These are phyloP conservation scores for Pseudonaja textilis DNA, from an alignment of 2,113 vertebrate genomes.

Conservation along the genomic window DNA sequence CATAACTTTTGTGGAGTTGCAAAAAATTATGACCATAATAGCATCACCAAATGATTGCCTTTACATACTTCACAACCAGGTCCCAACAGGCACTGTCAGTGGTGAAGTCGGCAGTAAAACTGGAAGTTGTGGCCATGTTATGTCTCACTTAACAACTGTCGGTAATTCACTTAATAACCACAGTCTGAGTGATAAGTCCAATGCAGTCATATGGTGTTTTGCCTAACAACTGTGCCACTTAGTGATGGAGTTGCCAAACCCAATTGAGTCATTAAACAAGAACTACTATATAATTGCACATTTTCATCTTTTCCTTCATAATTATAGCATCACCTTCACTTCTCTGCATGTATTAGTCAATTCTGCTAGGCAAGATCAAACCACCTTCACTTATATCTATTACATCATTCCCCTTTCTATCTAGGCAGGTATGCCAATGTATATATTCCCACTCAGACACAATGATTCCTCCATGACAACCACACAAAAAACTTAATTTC, in stretches of 20 bases:
- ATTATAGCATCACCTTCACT: background rate
- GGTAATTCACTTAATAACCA: background rate
- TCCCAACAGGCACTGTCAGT: background rate
- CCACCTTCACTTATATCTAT: background rate
- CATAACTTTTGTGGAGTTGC: too few species aligned
- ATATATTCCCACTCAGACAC: background rate
- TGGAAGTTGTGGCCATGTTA: background rate
- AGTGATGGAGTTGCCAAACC: background rate
- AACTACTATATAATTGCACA: background rate
- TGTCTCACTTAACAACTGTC: background rate
- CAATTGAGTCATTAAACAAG: background rate
- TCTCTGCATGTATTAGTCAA: background rate
- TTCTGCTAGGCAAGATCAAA: background rate
- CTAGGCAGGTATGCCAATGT: background rate
- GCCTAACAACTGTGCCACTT: background rate
- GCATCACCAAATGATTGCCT: background rate
- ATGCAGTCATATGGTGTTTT: background rate
- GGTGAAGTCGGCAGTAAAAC: background rate
- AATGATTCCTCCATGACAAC: background rate
- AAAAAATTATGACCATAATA: background rate
- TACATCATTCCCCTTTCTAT: background rate
- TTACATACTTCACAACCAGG: background rate
- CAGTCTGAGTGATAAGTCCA: background rate
- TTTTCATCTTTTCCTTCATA: background rate
- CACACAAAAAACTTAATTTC: background rate